These are phyloP conservation scores for Aphodius sticticus DNA, from an alignment of 2,888 invertebrate species.

Conservation along the genomic window DNA sequence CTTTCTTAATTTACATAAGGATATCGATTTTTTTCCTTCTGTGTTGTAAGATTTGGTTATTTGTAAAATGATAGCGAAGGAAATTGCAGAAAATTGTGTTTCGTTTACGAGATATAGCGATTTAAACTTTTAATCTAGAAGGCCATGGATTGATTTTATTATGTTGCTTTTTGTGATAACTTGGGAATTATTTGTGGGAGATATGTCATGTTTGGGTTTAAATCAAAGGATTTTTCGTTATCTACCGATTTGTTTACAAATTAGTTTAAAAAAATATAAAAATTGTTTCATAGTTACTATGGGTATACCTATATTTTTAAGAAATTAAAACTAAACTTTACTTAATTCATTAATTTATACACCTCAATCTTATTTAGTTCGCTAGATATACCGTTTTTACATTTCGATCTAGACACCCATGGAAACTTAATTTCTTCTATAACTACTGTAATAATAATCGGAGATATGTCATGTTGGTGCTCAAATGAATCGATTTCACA, in stretches of 20 bases:
- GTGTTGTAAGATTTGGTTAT: no score
- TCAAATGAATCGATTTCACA: neutral
- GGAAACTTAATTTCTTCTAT: neutral
- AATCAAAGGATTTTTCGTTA: neutral
- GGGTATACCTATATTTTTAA: neutral
- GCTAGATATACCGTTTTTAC: neutral
- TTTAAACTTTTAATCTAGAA: slow-evolving; percentile 5
- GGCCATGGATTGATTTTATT: neutral
- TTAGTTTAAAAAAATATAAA: neutral
- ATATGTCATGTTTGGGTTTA: neutral
- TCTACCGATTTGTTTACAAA: no score
- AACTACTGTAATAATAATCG: neutral
- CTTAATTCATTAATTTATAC: neutral
- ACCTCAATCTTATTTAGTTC: neutral
- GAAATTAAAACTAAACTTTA: neutral
- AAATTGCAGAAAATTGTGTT: neutral
- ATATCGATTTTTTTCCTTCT: no score
- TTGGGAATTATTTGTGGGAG: neutral
- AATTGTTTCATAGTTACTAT: neutral
- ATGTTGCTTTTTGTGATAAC: neutral
- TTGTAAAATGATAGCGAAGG: neutral
- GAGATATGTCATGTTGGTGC: neutral
- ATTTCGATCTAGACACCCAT: neutral
- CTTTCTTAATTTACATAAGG: no score
- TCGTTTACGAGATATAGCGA: neutral